A percentile compares a stretch with the other conserved stretches of the same genome.
Conservation (phyloP, 2,113 vertebrate genomes). For the Brienomyrus longianalis region DNA sequence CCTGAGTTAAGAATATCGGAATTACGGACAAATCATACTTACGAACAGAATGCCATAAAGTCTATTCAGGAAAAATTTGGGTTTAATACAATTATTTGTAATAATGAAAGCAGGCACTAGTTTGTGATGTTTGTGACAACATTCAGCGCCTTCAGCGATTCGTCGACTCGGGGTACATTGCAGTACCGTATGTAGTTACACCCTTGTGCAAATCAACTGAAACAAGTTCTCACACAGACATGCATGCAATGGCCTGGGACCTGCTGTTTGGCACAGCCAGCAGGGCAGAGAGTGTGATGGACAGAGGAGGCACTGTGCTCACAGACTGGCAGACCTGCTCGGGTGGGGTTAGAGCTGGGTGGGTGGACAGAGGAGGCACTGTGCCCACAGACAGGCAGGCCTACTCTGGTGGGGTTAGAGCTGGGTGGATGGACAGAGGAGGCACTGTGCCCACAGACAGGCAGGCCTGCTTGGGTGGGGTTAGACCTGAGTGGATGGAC, state of each 20-base stretch:
- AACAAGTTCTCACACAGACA: background rate
- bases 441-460: no score
- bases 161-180: background rate
- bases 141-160: conserved; percentile 13
- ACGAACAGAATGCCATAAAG: background rate
- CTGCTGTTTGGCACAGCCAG: background rate
- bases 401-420: no score
- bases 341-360: no score
- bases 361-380: no score
- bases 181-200: background rate
- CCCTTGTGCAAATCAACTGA: background rate
- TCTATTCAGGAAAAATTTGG: background rate
- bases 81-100: background rate
- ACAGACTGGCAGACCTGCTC: no score
- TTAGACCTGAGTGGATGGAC: no score
- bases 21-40: background rate
- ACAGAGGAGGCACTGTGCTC: no score
- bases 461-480: no score
- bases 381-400: no score
- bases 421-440: no score
- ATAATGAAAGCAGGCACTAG: background rate
- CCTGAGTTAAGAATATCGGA: background rate
- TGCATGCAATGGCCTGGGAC: background rate
- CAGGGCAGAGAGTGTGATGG: background rate
- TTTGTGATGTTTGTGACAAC: background rate